A percentile compares a stretch with the other conserved stretches of the same genome.
These are phyloP conservation scores for Antheraea mylitta DNA, from an alignment of 1,140 invertebrate genomes.

Conservation along the genomic window DNA sequence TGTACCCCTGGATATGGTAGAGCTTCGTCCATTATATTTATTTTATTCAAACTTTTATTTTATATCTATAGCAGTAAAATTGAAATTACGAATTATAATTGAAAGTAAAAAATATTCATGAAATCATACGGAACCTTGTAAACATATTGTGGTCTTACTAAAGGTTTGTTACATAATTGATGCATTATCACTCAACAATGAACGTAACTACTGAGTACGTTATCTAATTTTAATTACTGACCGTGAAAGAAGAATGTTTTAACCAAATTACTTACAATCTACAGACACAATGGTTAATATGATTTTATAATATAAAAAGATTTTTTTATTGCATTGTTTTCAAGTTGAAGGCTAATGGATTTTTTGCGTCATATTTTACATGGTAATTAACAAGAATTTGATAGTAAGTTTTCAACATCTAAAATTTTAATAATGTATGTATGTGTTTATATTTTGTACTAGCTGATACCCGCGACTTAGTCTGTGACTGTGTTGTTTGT, in stretches of 20 bases:
- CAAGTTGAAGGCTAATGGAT: neutral
- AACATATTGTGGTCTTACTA: neutral
- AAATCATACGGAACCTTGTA: neutral
- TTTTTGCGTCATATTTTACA: neutral
- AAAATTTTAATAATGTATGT: too few relatives aligned
- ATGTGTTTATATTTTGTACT: too few relatives aligned
- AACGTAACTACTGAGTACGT: neutral
- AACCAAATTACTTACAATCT: neutral
- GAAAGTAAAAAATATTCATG: neutral
- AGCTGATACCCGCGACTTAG: too few relatives aligned
- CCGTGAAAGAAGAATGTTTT: slow-evolving; percentile 2
- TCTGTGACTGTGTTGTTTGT: too few relatives aligned
- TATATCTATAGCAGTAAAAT: too few relatives aligned
- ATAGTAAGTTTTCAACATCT: too few relatives aligned
- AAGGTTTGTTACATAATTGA: neutral
- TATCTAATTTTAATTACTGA: slow-evolving; percentile 5
- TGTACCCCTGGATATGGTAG: too few relatives aligned
- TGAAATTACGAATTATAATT: neutral
- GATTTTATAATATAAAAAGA: neutral
- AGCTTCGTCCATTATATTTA: too few relatives aligned
- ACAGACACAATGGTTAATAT: neutral
- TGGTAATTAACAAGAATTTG: too few relatives aligned
- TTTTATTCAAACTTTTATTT: too few relatives aligned
- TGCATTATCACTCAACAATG: slow-evolving; percentile 1
- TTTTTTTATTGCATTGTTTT: neutral